These are phyloP conservation scores for Stratiolaelaps scimitus DNA, from an alignment of 1,140 invertebrate genomes.

Conservation along the genomic window DNA sequence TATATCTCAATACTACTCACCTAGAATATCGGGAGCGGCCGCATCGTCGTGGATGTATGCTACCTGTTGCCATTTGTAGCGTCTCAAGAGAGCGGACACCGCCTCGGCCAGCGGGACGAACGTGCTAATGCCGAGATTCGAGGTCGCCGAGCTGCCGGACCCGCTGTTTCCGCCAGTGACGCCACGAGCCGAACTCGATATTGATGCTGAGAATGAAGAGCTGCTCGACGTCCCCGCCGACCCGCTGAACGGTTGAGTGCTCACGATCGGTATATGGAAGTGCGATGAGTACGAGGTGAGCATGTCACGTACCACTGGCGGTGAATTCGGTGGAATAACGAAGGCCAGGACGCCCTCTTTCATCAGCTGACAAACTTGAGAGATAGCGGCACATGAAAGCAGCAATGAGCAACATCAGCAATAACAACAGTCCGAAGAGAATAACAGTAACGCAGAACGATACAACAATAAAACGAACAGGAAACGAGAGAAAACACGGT, in stretches of 20 bases:
- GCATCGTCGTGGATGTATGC: conserved; percentile 16
- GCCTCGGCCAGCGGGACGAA: conserved; percentile 3
- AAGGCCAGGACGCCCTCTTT: conserved; percentile 21
- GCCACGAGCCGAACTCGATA: conserved; percentile 12
- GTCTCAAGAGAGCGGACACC: conserved; percentile 1
- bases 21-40: conserved; percentile 18
- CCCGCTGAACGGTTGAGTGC: conserved; percentile 9
- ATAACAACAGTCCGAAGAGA: not conserved
- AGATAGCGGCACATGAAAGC: too few species aligned
- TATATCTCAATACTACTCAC: not conserved
- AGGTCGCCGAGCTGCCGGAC: conserved; percentile 1
- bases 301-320: conserved; percentile 16
- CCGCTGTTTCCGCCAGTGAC: not conserved
- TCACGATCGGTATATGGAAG: conserved; percentile 18
- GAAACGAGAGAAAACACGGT: too few species aligned
- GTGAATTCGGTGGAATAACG: conserved; percentile 14
- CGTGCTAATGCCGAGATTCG: conserved; percentile 11
- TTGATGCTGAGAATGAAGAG: conserved; percentile 6
- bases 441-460: not conserved
- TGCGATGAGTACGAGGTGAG: conserved; percentile 23
- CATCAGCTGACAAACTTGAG: conserved; percentile 23
- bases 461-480: too few species aligned
- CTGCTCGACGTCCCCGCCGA: not conserved
- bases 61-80: conserved; percentile 28
- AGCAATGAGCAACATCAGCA: too few species aligned